Percentiles rank a stretch among this genome's conserved stretches.
Conservation (phyloP, 2,888 invertebrate genomes). For the Caenorhabditis auriculariae region DNA sequence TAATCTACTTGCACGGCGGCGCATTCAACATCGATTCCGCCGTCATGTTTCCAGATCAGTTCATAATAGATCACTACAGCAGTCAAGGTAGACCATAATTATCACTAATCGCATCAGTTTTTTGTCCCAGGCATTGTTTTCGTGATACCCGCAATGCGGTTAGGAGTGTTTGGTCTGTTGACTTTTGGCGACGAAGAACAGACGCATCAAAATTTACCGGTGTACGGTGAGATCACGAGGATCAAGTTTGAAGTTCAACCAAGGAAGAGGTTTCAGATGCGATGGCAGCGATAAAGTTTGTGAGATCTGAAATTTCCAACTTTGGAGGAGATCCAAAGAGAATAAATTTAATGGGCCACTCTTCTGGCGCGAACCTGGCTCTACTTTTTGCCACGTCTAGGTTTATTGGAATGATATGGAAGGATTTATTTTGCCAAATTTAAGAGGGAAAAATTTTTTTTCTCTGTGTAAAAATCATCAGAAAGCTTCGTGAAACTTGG, state of each 20-base stretch:
- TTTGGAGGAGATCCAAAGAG: slow-evolving; percentile 16
- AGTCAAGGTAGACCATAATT: slow-evolving; percentile 11
- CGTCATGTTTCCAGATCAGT: slow-evolving; percentile 36
- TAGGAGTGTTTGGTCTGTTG: slow-evolving; percentile 46
- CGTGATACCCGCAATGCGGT: slow-evolving; percentile 41
- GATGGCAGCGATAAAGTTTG: slow-evolving; percentile 6
- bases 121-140: slow-evolving; percentile 33
- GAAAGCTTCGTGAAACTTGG: too few relatives aligned
- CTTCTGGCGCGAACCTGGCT: slow-evolving; percentile 15
- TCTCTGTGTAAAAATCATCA: too few relatives aligned
- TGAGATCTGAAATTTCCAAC: slow-evolving; percentile 13
- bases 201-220: slow-evolving; percentile 34
- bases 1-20: slow-evolving; percentile 47
- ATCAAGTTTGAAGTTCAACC: not conserved
- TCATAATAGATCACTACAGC: slow-evolving; percentile 39
- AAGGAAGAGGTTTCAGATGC: slow-evolving; percentile 8
- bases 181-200: slow-evolving; percentile 28
- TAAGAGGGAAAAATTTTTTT: too few relatives aligned
- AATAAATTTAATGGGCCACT: slow-evolving; percentile 23
- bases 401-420: too few relatives aligned
- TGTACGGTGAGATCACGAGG: slow-evolving; percentile 36
- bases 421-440: too few relatives aligned
- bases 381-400: slow-evolving; percentile 9
- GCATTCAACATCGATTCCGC: slow-evolving; percentile 40
- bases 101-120: too few relatives aligned